Percentiles rank a stretch among this genome's conserved stretches.
These are phyloP conservation scores for Hyposoter didymator DNA, from an alignment of 2,888 invertebrate genomes.

Conservation along the genomic window DNA sequence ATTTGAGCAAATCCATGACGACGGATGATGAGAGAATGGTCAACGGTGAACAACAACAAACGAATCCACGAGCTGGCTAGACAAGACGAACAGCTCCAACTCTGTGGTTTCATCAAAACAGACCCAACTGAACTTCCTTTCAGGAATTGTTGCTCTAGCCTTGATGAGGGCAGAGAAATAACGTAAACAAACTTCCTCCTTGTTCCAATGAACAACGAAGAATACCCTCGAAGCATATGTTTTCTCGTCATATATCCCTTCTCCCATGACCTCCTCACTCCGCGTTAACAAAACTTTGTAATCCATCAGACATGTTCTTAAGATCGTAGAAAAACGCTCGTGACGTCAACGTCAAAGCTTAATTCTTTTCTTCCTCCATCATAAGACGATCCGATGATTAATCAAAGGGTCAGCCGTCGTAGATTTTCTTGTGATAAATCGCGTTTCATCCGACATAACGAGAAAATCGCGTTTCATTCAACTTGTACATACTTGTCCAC, in stretches of 20 bases:
- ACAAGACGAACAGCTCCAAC: slow-evolving; percentile 40
- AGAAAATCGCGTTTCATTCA: slow-evolving; percentile 66
- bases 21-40: slow-evolving; percentile 40
- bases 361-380: slow-evolving; percentile 17
- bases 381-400: slow-evolving; percentile 54
- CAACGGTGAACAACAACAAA: slow-evolving; percentile 49
- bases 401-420: slow-evolving; percentile 34
- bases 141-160: slow-evolving; percentile 15
- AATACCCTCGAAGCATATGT: neutral
- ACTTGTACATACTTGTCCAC: slow-evolving; percentile 39
- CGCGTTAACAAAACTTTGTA: slow-evolving; percentile 24
- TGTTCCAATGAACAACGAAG: slow-evolving; percentile 12
- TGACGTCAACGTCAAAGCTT: slow-evolving; percentile 7
- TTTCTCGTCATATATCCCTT: neutral
- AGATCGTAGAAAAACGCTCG: slow-evolving; percentile 9
- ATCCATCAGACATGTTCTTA: slow-evolving; percentile 23
- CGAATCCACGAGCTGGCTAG: slow-evolving; percentile 23
- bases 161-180: slow-evolving; percentile 9
- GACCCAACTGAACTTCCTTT: slow-evolving; percentile 14
- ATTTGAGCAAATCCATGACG: slow-evolving; percentile 55
- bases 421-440: slow-evolving; percentile 57
- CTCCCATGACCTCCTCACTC: neutral
- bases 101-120: slow-evolving; percentile 18
- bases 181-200: neutral
- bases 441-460: slow-evolving; percentile 55